Percentiles rank a stretch among this genome's conserved stretches.
Evolutionary conservation across 2,113 vertebrate species (phyloP).

Genomic region (Ailurus styani): DNA sequence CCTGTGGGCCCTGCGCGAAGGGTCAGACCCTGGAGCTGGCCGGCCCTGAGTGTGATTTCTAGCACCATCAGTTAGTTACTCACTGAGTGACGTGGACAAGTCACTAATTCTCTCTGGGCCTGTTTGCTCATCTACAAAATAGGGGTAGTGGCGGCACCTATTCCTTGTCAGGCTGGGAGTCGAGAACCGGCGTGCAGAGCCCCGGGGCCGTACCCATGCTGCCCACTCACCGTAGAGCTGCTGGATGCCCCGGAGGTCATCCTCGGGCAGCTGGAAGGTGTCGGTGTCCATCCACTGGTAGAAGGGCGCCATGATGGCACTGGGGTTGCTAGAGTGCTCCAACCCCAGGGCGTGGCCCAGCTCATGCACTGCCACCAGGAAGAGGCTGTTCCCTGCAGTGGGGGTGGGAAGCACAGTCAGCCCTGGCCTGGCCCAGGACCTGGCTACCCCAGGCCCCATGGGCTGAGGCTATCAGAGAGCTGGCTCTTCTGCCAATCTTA

Average conservation of each 20-base stretch:
- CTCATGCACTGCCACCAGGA: conserved; percentile 95
- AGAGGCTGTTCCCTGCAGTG: conserved; percentile 91
- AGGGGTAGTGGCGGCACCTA: neutral
- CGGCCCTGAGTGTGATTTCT: neutral
- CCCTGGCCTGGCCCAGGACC: neutral
- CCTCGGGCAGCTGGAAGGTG: conserved; percentile 91
- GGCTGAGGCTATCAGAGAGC: neutral
- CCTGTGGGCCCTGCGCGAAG: neutral
- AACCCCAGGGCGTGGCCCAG: conserved; percentile 94
- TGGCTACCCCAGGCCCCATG: neutral
- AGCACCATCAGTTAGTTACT: neutral
- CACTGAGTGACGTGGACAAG: neutral
- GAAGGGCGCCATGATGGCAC: conserved; percentile 94
- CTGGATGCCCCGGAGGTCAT: conserved; percentile 94
- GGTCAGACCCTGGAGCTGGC: neutral
- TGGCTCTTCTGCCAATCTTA: neutral
- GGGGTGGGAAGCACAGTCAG: rapidly evolving
- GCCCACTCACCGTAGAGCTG: conserved; percentile 90
- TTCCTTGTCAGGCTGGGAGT: rapidly evolving
- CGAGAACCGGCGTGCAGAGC: neutral
- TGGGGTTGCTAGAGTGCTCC: conserved; percentile 94
- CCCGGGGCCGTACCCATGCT: rapidly evolving
- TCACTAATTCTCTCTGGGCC: neutral
- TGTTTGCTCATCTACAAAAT: neutral
- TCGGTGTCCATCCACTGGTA: conserved; percentile 95